These are phyloP conservation scores for Prinia subflava DNA, from an alignment of 2,113 vertebrate species.

Conservation along the genomic window DNA sequence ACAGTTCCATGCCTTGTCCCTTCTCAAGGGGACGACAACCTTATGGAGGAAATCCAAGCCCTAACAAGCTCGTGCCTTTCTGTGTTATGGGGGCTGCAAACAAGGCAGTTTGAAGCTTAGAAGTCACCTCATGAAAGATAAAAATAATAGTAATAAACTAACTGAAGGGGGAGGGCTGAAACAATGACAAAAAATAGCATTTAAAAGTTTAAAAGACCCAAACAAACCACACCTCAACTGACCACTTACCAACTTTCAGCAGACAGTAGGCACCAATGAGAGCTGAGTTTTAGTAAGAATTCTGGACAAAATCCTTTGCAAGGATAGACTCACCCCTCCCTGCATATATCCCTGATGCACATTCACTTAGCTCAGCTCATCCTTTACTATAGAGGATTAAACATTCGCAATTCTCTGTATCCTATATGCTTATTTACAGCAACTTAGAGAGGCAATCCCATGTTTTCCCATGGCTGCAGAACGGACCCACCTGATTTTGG, in stretches of 20 bases:
- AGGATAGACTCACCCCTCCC: background rate
- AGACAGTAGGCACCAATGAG: background rate
- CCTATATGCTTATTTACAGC: background rate
- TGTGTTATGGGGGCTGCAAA: background rate
- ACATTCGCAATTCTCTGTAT: background rate
- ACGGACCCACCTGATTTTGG: background rate
- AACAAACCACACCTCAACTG: background rate
- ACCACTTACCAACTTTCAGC: background rate
- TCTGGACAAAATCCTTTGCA: background rate
- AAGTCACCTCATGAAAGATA: background rate
- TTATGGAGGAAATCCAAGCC: background rate
- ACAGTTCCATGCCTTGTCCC: background rate
- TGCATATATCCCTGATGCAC: accelerated
- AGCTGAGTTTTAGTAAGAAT: background rate
- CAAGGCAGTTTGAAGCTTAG: background rate
- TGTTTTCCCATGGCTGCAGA: background rate
- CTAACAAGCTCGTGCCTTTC: accelerated
- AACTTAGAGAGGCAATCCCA: background rate
- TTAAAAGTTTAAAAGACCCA: background rate
- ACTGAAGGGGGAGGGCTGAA: background rate
- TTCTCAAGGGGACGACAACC: background rate
- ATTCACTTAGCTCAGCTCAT: background rate
- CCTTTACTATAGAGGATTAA: background rate
- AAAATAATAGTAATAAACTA: background rate
- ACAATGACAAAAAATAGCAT: background rate